A percentile compares a stretch with the other conserved stretches of the same genome.
Evolutionary conservation across 1,140 invertebrate genomes (phyloP).

Genomic region (Drosophila pseudoananassae): DNA sequence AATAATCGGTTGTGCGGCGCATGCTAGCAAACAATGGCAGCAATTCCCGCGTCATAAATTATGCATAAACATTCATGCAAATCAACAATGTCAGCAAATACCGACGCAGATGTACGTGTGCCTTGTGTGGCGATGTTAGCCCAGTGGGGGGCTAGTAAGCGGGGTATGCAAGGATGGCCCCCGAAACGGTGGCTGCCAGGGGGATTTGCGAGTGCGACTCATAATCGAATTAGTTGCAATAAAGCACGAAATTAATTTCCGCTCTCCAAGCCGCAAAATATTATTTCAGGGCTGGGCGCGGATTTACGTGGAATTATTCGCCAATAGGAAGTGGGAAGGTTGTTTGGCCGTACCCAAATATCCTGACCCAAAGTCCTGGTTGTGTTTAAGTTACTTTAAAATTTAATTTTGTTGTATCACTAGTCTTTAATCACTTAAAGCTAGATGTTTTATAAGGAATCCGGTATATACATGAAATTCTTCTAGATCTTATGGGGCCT

Average conservation of each 20-base stretch:
- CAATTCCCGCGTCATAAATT: slow-evolving; percentile 44
- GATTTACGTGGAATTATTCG: not conserved
- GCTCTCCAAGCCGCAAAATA: slow-evolving; percentile 61
- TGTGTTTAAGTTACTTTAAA: not conserved
- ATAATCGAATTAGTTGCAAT: slow-evolving; percentile 81
- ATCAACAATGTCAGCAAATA: slow-evolving; percentile 35
- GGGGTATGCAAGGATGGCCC: too few relatives aligned
- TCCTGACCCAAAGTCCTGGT: not conserved
- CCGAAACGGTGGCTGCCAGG: not conserved
- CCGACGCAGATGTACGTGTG: slow-evolving; percentile 27
- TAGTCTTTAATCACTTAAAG: too few relatives aligned
- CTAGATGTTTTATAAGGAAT: too few relatives aligned
- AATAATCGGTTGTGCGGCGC: slow-evolving; percentile 40
- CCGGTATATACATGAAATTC: too few relatives aligned
- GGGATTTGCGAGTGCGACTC: slow-evolving; percentile 8
- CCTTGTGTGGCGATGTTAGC: slow-evolving; percentile 32
- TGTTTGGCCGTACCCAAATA: not conserved
- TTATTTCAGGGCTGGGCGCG: slow-evolving; percentile 19
- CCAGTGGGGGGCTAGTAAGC: slow-evolving; percentile 18
- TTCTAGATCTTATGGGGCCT: too few relatives aligned
- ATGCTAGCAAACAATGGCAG: slow-evolving; percentile 31
- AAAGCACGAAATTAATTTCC: slow-evolving; percentile 78
- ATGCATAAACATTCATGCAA: slow-evolving; percentile 46
- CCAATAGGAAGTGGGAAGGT: not conserved
- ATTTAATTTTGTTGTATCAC: too few relatives aligned